Conservation (phyloP, 64 coral and sea anemone genomes). For the Pocillopora damicornis region DNA sequence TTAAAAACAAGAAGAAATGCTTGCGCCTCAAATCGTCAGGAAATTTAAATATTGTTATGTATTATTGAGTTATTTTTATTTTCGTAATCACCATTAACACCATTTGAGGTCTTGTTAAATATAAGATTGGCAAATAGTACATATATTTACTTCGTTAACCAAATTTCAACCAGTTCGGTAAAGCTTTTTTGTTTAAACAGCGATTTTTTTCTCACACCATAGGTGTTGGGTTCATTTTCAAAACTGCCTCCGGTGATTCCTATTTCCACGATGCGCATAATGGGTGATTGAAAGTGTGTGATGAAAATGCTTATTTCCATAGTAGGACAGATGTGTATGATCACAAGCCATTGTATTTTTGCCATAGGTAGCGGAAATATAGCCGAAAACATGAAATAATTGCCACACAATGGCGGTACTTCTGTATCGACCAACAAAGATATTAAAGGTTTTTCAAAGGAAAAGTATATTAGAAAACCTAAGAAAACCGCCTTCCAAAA, state of each 20-base stretch:
- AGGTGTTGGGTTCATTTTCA: background rate
- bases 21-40: no score
- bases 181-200: background rate
- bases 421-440: background rate
- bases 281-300: slow-evolving; percentile 18
- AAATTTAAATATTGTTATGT: no score
- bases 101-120: background rate
- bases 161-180: background rate
- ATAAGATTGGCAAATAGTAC: background rate
- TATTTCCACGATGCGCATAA: slow-evolving; percentile 9
- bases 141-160: background rate
- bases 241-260: background rate
- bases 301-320: slow-evolving; percentile 32
- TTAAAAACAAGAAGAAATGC: no score
- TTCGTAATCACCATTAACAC: background rate
- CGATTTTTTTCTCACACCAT: slow-evolving; percentile 6
- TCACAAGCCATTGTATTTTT: slow-evolving; percentile 13
- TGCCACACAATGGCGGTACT: background rate
- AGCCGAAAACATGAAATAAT: background rate
- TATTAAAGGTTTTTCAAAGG: background rate
- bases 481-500: background rate
- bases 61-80: no score
- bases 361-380: background rate
- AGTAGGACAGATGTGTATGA: slow-evolving; percentile 16
- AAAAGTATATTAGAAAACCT: background rate